Evolutionary conservation across 1,140 invertebrate species (phyloP).

Genomic region (fruit fly (Drosophila melanogaster)): DNA sequence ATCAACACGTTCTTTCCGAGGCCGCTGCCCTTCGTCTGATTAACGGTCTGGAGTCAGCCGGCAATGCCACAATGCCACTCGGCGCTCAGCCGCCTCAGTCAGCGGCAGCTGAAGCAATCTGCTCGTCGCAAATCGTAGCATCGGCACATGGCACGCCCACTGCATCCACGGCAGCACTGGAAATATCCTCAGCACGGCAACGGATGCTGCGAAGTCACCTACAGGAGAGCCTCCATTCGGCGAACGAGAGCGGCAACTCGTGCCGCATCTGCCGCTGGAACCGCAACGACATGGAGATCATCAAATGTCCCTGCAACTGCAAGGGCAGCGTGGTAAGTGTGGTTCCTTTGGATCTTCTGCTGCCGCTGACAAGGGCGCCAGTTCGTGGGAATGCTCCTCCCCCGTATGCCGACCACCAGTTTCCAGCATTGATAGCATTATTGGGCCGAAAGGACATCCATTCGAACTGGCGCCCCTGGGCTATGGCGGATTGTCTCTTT

Average conservation of each 20-base stretch:
- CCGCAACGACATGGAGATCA: slow-evolving; percentile 73
- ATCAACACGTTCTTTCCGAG: slow-evolving; percentile 39
- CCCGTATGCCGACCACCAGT: no score
- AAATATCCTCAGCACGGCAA: not conserved
- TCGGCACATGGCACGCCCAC: slow-evolving; percentile 1
- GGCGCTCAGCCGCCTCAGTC: not conserved
- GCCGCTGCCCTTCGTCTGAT: slow-evolving; percentile 52
- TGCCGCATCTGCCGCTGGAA: slow-evolving; percentile 81
- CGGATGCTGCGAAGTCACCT: slow-evolving; percentile 14
- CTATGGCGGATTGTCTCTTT: not conserved
- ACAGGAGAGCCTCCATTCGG: slow-evolving; percentile 57
- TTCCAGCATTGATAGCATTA: no score
- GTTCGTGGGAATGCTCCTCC: no score
- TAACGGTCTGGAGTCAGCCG: slow-evolving; percentile 32
- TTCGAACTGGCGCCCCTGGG: no score
- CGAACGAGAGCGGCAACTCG: slow-evolving; percentile 69
- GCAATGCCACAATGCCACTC: slow-evolving; percentile 1
- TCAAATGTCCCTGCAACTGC: slow-evolving; percentile 74
- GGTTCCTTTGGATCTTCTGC: not conserved
- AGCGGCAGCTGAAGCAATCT: not conserved
- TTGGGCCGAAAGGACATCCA: no score
- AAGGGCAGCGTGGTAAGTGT: slow-evolving; percentile 78
- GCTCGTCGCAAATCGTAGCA: not conserved
- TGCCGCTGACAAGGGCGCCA: not conserved
- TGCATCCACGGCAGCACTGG: slow-evolving; percentile 5